A percentile compares a stretch with the other conserved stretches of the same genome.
phyloP scores from a whole-genome alignment of 2,888 invertebrate genomes.

The Caenorhabditis sp. region DNA sequence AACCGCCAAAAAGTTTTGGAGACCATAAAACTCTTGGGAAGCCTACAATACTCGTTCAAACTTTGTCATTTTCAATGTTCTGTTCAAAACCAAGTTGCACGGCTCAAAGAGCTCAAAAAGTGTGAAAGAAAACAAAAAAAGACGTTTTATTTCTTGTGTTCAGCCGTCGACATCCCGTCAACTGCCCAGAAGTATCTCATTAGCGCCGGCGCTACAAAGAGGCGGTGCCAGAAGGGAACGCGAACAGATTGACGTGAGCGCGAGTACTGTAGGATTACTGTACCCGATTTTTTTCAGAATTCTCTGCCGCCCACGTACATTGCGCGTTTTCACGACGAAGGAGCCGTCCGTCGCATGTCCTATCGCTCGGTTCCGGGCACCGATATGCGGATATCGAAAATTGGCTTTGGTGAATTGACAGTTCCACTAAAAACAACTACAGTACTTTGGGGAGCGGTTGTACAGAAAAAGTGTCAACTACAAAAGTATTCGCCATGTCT shows the following conservation, averaged over 20 bases:
- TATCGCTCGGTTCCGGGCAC: constrained; percentile 83
- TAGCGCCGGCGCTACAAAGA: constrained; percentile 52
- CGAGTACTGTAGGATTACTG: background rate
- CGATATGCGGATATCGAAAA: constrained; percentile 69
- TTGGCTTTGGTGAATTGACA: constrained; percentile 67
- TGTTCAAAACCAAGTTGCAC: too few species aligned
- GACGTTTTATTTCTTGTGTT: constrained; percentile 3
- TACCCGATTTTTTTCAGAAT: constrained; percentile 32
- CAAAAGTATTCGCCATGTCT: too few species aligned
- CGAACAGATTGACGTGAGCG: constrained; percentile 43
- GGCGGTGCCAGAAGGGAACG: constrained; percentile 15
- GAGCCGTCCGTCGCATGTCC: constrained; percentile 66
- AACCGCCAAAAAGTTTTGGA: too few species aligned
- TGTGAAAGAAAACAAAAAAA: background rate
- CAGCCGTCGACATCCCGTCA: constrained; percentile 66
- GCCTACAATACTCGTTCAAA: too few species aligned
- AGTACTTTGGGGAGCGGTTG: too few species aligned
- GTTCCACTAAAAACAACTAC: background rate
- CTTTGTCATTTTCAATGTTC: too few species aligned
- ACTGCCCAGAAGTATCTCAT: constrained; percentile 62
- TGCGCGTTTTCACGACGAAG: constrained; percentile 69
- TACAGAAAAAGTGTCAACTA: too few species aligned
- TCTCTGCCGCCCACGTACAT: constrained; percentile 66
- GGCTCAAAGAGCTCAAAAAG: too few species aligned
- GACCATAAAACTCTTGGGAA: too few species aligned